phyloP scores from a whole-genome alignment of 2,888 invertebrate species.

The Erebia ligea region DNA sequence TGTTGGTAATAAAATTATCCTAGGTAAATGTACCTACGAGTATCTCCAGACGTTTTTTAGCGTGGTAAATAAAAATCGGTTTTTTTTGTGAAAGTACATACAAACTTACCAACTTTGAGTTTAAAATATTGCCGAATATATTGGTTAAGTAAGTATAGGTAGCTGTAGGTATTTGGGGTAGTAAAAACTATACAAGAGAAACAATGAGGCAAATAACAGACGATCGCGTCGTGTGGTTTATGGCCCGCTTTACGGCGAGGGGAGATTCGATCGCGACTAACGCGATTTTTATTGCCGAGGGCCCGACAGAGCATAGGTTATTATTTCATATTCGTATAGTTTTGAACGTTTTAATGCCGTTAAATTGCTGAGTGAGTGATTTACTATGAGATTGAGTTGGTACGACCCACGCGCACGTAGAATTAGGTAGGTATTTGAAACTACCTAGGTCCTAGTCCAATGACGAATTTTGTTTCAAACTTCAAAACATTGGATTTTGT shows the following conservation, averaged over 20 bases:
- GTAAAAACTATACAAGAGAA: background rate
- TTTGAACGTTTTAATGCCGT: slow-evolving; percentile 24
- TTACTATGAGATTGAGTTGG: background rate
- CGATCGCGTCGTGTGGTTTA: slow-evolving; percentile 37
- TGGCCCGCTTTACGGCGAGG: slow-evolving; percentile 39
- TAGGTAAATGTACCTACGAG: too few species aligned
- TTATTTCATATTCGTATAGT: slow-evolving; percentile 32
- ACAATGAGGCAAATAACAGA: background rate
- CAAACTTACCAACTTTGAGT: too few species aligned
- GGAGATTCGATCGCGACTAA: slow-evolving; percentile 32
- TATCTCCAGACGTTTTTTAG: too few species aligned
- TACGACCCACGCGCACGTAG: background rate
- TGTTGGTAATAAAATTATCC: too few species aligned
- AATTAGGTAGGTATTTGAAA: background rate
- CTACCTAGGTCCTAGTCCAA: too few species aligned
- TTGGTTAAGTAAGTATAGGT: background rate
- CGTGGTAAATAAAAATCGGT: too few species aligned
- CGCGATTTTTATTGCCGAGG: slow-evolving; percentile 41
- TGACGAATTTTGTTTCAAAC: too few species aligned
- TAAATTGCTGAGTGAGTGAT: slow-evolving; percentile 3
- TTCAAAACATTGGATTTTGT: too few species aligned
- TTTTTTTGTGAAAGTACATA: too few species aligned
- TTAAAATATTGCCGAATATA: too few species aligned
- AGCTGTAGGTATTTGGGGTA: background rate
- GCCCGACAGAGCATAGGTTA: slow-evolving; percentile 20